Evolutionary conservation across 1,140 invertebrate genomes (phyloP).

Genomic region (Drosophila parabipectinata): DNA sequence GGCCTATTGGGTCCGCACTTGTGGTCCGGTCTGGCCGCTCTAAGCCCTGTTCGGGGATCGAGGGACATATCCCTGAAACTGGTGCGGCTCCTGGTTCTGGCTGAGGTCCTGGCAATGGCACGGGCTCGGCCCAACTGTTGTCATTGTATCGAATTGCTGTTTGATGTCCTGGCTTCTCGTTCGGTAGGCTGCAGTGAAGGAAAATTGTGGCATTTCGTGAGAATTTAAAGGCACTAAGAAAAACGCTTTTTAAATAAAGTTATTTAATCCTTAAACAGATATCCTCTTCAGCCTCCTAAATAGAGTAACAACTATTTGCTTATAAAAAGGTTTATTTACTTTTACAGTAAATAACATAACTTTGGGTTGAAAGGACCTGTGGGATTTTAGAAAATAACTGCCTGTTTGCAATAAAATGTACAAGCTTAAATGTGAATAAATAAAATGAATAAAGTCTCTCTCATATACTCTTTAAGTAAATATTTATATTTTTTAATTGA

Average conservation of each 20-base stretch:
- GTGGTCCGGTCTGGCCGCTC: constrained; percentile 5
- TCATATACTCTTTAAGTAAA: no score
- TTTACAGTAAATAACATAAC: no score
- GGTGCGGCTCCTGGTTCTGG: constrained; percentile 1
- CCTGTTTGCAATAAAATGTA: background rate
- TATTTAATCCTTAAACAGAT: no score
- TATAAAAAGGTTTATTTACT: background rate
- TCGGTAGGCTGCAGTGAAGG: constrained; percentile 29
- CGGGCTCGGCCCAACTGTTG: constrained; percentile 24
- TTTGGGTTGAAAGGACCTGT: background rate
- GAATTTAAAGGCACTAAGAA: constrained; percentile 9
- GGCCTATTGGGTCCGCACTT: constrained; percentile 27
- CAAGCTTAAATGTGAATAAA: no score
- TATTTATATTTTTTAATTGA: no score
- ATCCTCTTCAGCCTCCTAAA: no score
- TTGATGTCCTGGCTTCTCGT: constrained; percentile 16
- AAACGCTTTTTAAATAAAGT: background rate
- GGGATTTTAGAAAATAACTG: background rate
- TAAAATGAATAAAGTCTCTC: no score
- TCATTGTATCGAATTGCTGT: constrained; percentile 38
- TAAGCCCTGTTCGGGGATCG: constrained; percentile 21
- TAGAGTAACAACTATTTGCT: no score
- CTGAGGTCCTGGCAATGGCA: constrained; percentile 6
- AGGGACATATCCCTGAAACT: constrained; percentile 11
- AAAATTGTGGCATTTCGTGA: constrained; percentile 7